These are phyloP conservation scores for Cerceris rybyensis DNA, from an alignment of 2,888 invertebrate species.

Conservation along the genomic window DNA sequence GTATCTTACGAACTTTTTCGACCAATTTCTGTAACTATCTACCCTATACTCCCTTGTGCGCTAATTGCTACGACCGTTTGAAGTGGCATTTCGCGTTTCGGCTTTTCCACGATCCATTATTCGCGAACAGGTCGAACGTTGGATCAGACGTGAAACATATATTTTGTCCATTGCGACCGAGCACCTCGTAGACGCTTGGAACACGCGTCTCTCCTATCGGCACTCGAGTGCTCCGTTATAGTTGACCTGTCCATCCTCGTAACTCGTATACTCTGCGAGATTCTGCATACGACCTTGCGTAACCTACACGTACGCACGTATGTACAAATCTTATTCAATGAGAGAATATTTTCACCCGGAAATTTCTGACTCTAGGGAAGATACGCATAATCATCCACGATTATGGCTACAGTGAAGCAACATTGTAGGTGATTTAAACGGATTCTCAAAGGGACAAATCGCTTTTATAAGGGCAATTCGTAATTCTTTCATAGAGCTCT, in stretches of 20 bases:
- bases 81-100: too few species aligned
- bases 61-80: too few species aligned
- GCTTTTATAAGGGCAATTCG: not conserved
- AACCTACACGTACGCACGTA: not conserved
- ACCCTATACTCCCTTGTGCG: too few species aligned
- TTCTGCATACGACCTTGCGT: constrained; percentile 5
- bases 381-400: not conserved
- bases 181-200: constrained; percentile 16
- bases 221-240: constrained; percentile 40
- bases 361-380: not conserved
- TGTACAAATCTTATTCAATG: not conserved
- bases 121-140: too few species aligned
- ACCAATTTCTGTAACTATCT: too few species aligned
- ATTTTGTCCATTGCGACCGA: too few species aligned
- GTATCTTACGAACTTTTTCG: too few species aligned
- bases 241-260: constrained; percentile 36
- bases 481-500: constrained; percentile 37
- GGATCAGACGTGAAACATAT: too few species aligned
- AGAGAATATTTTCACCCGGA: too few species aligned
- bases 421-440: not conserved
- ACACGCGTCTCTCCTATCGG: constrained; percentile 27
- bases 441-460: not conserved
- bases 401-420: not conserved
- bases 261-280: constrained; percentile 36
- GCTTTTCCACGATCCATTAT: too few species aligned